Conservation (phyloP, 2,888 invertebrate species). For the Rhabditophanes sp. region DNA sequence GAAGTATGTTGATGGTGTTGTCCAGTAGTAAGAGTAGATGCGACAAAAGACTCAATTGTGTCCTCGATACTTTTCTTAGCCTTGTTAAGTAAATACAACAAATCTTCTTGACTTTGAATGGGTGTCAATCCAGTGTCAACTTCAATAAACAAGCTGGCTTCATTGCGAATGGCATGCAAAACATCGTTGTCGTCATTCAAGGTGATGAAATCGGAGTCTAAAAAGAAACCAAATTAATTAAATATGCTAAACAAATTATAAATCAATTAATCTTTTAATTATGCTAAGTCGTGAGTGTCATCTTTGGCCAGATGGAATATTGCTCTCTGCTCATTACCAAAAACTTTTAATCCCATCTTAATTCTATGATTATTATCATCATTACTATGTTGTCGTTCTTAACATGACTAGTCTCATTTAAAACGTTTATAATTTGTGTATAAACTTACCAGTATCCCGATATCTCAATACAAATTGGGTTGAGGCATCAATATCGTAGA, state of each 20-base stretch:
- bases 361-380: too few species aligned
- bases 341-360: too few species aligned
- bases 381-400: too few species aligned
- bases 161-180: constrained; percentile 17
- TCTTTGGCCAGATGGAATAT: too few species aligned
- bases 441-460: constrained; percentile 21
- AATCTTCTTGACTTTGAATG: not conserved
- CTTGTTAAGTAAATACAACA: not conserved
- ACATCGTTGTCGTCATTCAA: constrained; percentile 25
- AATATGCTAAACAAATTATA: constrained; percentile 1
- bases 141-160: constrained; percentile 11
- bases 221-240: constrained; percentile 3
- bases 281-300: too few species aligned
- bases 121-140: constrained; percentile 1
- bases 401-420: too few species aligned
- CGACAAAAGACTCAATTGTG: not conserved
- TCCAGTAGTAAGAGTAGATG: constrained; percentile 1
- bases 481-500: constrained; percentile 16
- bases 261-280: constrained; percentile 4
- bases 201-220: constrained; percentile 28
- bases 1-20: not conserved
- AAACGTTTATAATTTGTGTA: too few species aligned
- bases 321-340: not conserved
- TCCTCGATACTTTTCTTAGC: constrained; percentile 2
- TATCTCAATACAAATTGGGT: constrained; percentile 22